Percentiles rank a stretch among this genome's conserved stretches.
phyloP scores from a whole-genome alignment of 37 sponge, comb jelly and placozoan species.

The Theonella swinhoei region DNA sequence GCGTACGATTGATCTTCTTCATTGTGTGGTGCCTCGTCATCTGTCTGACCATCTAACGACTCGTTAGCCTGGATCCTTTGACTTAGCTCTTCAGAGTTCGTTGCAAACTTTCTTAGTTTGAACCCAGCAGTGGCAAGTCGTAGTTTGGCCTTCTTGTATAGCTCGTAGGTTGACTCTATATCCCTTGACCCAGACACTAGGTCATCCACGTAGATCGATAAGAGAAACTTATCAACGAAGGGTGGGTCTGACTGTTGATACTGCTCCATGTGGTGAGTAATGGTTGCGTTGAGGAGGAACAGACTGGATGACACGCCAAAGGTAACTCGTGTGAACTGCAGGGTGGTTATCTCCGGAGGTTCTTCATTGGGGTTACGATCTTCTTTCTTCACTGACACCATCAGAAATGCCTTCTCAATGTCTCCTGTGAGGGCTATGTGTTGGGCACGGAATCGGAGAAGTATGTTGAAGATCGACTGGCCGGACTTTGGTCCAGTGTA shows the following conservation, averaged over 20 bases:
- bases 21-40: neutral
- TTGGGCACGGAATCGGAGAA: neutral
- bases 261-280: constrained; percentile 9
- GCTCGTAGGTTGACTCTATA: neutral
- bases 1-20: constrained; percentile 20
- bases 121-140: neutral
- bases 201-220: constrained; percentile 5
- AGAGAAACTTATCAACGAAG: neutral
- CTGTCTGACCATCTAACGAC: neutral
- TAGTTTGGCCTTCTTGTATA: constrained; percentile 4
- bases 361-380: neutral
- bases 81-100: neutral
- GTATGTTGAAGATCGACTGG: constrained; percentile 3
- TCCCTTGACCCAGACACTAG: neutral
- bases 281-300: constrained; percentile 24
- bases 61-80: neutral
- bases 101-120: constrained; percentile 25
- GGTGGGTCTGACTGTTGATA: neutral
- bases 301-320: constrained; percentile 33
- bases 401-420: neutral
- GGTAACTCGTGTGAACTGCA: constrained; percentile 20
- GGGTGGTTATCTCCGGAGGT: neutral
- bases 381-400: neutral
- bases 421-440: neutral
- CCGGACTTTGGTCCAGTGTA: neutral